phyloP scores from a whole-genome alignment of 2,113 vertebrate species.

The Cranoglanis bouderius region DNA sequence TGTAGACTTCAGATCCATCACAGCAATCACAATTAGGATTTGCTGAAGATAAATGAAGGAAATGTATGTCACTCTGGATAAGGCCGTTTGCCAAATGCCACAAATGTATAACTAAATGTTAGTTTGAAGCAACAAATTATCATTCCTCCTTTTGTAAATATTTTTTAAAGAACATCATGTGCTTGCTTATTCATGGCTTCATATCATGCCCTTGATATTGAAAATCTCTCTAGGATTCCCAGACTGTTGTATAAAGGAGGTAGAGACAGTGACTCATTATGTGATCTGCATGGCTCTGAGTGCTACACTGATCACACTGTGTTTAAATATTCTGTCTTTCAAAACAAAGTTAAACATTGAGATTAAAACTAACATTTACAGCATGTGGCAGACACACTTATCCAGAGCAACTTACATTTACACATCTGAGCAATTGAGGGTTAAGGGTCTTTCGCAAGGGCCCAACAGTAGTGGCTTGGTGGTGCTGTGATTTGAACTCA shows the following conservation, averaged over 20 bases:
- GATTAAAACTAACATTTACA: background rate
- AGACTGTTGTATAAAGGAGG: background rate
- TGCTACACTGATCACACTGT: background rate
- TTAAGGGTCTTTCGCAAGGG: no score
- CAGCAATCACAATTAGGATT: background rate
- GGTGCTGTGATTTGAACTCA: no score
- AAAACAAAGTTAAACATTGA: background rate
- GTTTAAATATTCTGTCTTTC: background rate
- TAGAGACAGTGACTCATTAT: background rate
- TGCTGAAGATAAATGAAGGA: background rate
- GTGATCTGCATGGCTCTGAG: background rate
- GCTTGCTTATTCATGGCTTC: background rate
- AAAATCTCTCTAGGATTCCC: background rate
- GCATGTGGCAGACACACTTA: no score
- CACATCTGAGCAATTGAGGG: no score
- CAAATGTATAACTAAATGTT: background rate
- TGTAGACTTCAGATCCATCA: background rate
- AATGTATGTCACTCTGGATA: no score
- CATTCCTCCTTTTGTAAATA: background rate
- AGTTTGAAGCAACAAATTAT: background rate
- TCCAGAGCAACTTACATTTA: no score
- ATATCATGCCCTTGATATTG: background rate
- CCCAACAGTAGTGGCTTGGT: no score
- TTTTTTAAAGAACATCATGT: background rate
- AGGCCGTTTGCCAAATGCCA: no score